Evolutionary conservation across 2,113 vertebrate genomes (phyloP), one percentile per base, ranked within the genome.

Genomic region (Anoura caudifer): DNA sequence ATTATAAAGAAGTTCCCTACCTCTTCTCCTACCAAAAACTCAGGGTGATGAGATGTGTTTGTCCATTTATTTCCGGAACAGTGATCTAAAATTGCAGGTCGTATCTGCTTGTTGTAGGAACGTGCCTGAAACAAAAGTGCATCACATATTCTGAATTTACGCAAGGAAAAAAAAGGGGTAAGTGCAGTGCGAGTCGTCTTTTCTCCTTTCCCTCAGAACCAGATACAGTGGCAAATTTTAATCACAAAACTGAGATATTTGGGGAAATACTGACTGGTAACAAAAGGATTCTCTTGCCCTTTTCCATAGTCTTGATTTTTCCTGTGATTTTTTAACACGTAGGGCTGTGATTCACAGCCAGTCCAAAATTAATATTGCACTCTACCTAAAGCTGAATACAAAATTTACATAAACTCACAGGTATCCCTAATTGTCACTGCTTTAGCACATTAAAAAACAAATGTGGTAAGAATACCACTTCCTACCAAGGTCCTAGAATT

Each of bases 1-100:
- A 41, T 0, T 59, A n/a, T 65, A 33, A 92, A 73, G 38, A 94
- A 26, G 7, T 59, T 50, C 72, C 98, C 97, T 97, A 99, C 99
- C 99, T 99, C 99, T 93, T 99, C 99, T 98, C 99, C 99, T 75
- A 99, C 99, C 94, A 99, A 96, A 98, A 99, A 98, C 85, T 99
- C 99, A 45, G 99, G 99, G 17, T 99, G 99, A 95, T 99, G 99
- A 88, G 98, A 95, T 10, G 99, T 99, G 95, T 99, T 99, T 94
- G 99, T 99, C 99, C 99, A 99, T 97, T 99, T 99, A 94, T 99
- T 98, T 93, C 99, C 99, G 90, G 99, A 99, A 82, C 98, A 99
- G 96, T 99, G 98, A 97, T 99, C 99, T 63, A 99, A 98, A 93
- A 99, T 99, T 7, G 99, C 99, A 4, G 99, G 99, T 81, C 99